Percentiles rank a stretch among this genome's conserved stretches.
Evolutionary conservation across 37 sponge, comb jelly and placozoan genomes (phyloP).

Genomic region (Petrosia ficiformis): DNA sequence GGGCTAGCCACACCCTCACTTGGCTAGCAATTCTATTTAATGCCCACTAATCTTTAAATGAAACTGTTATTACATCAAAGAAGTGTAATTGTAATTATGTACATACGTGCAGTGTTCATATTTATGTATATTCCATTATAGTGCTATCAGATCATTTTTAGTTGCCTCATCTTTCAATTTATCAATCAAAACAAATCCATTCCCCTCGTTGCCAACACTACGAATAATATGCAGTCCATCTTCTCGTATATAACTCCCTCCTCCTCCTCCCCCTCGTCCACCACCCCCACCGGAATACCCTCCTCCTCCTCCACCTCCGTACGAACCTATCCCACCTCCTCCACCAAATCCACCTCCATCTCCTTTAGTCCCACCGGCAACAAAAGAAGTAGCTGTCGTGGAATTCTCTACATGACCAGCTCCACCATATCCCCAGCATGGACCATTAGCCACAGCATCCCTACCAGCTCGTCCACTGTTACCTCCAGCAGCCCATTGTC

Average conservation of each 20-base stretch:
- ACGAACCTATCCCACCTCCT: constrained; percentile 71
- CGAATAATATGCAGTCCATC: constrained; percentile 22
- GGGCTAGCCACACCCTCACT: no score
- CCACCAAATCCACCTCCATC: constrained; percentile 77
- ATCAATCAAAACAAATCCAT: constrained; percentile 32
- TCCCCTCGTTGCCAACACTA: constrained; percentile 26
- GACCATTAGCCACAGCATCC: constrained; percentile 56
- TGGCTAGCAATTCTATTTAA: no score
- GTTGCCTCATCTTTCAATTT: no score
- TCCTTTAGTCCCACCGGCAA: constrained; percentile 51
- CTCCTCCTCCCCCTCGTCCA: constrained; percentile 67
- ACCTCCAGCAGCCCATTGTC: constrained; percentile 66
- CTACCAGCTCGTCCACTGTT: constrained; percentile 54
- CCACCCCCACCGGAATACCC: constrained; percentile 74
- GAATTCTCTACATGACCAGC: constrained; percentile 57
- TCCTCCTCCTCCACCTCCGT: constrained; percentile 76
- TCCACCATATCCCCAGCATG: constrained; percentile 76
- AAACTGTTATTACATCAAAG: no score
- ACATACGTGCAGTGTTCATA: no score
- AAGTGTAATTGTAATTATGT: no score
- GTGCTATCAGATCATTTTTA: no score
- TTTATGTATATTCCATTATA: no score
- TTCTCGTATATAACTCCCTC: constrained; percentile 57
- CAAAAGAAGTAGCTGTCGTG: constrained; percentile 50
- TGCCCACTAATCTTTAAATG: no score